A percentile compares a stretch with the other conserved stretches of the same genome.
phyloP scores from a whole-genome alignment of 2,113 vertebrate species.

The Callithrix jacchus region DNA sequence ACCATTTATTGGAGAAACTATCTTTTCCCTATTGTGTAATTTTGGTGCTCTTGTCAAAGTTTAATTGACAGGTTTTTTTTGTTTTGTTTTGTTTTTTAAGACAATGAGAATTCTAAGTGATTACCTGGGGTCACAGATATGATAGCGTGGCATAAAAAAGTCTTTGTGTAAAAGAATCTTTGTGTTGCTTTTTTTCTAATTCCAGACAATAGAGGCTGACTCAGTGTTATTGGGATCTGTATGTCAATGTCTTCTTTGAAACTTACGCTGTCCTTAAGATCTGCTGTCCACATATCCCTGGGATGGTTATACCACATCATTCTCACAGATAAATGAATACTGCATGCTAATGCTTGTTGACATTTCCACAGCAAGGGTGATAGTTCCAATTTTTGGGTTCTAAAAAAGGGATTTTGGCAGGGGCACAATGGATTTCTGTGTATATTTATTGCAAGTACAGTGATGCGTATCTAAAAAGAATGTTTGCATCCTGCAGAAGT shows the following conservation, averaged over 20 bases:
- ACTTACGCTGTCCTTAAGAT: neutral
- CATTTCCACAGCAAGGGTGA: conserved; percentile 64
- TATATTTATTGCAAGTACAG: conserved; percentile 37
- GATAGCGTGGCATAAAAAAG: neutral
- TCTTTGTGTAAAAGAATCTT: neutral
- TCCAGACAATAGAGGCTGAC: neutral
- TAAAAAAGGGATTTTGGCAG: conserved; percentile 31
- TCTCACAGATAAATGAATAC: conserved; percentile 44
- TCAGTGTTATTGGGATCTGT: neutral
- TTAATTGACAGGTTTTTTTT: neutral
- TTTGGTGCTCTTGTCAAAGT: neutral
- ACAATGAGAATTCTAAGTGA: conserved; percentile 9
- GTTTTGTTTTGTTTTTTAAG: neutral
- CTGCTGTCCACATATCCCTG: neutral
- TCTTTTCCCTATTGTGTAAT: neutral
- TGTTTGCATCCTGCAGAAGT: neutral
- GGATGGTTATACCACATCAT: neutral
- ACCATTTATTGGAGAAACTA: neutral
- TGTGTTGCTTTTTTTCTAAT: neutral
- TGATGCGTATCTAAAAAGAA: conserved; percentile 28
- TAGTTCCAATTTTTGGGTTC: conserved; percentile 42
- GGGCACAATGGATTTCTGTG: conserved; percentile 26
- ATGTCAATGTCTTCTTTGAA: conserved; percentile 13
- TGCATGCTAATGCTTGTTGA: conserved; percentile 50
- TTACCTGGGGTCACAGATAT: neutral